Base-by-base conservation (phyloP, 2,113 vertebrate genomes). In the Ailurus styani region DNA sequence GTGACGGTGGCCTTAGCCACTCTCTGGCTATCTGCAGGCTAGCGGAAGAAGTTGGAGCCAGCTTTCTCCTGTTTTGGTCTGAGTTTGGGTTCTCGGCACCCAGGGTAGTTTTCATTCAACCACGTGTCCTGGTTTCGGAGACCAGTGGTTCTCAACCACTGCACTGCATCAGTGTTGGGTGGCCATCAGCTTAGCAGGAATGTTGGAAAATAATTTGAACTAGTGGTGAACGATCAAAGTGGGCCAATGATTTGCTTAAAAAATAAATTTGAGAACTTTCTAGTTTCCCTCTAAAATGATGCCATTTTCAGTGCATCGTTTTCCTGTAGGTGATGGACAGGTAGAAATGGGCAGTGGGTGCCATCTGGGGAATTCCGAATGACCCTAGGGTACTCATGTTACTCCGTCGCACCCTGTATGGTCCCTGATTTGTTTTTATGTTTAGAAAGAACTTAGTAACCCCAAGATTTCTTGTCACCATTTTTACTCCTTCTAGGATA, bases 1-100 rank as follows among this genome's bases (percentile, higher is more conserved):
- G 97, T 94, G 86, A 93, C 97, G 70, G 93, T 96, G 97, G 70
- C 73, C 64, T 52, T 68, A 13, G 89, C 2, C 27, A 23, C 42
- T 54, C 55, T 34, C 75, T 10, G 21, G 68, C 45, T 50, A 52
- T 10, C 68, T 47, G 54, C 37, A 21, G 9, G n/a, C 66, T 54
- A 23, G 50, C 7, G 1, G 52, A 60, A 77, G 21, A 50, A 87
- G 27, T 73, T 45, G 31, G 37, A 57, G 11, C 54, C 50, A 40
- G 2, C 37, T 86, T 78, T 42, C n/a, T 64, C n/a, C 20, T 13
- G 91, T 66, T 60, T 14, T 0, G 55, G 45, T 40, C 52, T 34
- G 34, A 20, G 47, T 68, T 84, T 42, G 73, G 55, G 42, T 68
- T 87, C 54, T 37, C 20, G 34, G 55, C 37, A 64, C 29, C 6